Percentiles rank a stretch among this genome's conserved stretches.
Conservation (phyloP, 1,140 invertebrate species). For the Penaeus indicus region DNA sequence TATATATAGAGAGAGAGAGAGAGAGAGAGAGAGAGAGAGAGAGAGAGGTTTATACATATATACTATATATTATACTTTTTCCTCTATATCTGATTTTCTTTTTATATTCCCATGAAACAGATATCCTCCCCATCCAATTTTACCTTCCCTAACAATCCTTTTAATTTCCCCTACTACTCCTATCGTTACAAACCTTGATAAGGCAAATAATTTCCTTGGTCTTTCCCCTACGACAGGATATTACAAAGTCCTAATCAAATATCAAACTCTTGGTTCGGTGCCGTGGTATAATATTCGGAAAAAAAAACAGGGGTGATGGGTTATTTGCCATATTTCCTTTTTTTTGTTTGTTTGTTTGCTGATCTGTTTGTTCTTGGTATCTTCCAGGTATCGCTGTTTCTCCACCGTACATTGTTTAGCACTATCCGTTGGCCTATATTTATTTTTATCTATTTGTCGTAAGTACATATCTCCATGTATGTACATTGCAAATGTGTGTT, state of each 20-base stretch:
- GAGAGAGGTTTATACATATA: not conserved
- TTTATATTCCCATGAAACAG: constrained; percentile 8
- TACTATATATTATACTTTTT: not conserved
- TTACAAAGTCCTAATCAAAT: not conserved
- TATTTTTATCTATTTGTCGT: not conserved
- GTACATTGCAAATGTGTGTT: not conserved
- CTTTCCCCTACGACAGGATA: not conserved
- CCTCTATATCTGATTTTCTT: constrained; percentile 35
- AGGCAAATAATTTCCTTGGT: not conserved
- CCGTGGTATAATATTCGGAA: not conserved
- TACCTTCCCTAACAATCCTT: constrained; percentile 20
- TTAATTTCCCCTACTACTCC: constrained; percentile 15
- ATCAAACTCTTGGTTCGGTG: not conserved
- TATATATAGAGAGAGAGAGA: not conserved
- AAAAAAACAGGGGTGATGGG: not conserved
- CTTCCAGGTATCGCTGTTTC: not conserved
- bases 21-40: too few relatives aligned
- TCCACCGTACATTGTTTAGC: not conserved
- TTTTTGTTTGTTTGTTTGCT: not conserved
- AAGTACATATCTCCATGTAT: not conserved
- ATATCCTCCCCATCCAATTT: constrained; percentile 20
- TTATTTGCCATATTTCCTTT: not conserved
- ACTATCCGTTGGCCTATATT: not conserved
- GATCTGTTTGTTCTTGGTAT: not conserved
- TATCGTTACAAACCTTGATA: not conserved